phyloP scores from a whole-genome alignment of 2,113 vertebrate genomes.

The Strigops habroptila region DNA sequence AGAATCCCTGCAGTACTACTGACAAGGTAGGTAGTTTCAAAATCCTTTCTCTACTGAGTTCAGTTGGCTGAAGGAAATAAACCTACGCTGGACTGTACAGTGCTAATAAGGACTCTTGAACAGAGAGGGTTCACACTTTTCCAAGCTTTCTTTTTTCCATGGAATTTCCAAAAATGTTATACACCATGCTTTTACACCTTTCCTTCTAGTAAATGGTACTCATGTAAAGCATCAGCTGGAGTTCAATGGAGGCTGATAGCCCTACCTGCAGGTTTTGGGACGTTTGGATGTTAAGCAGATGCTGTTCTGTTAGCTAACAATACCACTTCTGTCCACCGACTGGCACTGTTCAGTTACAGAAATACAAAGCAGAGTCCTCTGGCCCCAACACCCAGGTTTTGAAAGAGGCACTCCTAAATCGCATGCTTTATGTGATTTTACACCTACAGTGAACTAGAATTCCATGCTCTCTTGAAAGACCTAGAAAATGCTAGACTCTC shows the following conservation, averaged over 20 bases:
- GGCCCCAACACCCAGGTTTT: fast-evolving
- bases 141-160: background rate
- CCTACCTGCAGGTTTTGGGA: background rate
- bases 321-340: background rate
- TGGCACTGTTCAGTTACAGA: background rate
- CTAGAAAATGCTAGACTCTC: background rate
- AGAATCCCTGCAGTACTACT: background rate
- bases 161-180: background rate
- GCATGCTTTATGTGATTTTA: too few species aligned
- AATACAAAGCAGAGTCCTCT: fast-evolving
- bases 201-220: background rate
- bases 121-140: background rate
- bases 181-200: background rate
- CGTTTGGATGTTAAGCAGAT: background rate
- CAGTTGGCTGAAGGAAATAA: background rate
- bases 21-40: background rate
- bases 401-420: too few species aligned
- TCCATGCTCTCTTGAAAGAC: background rate
- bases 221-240: background rate
- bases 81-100: background rate
- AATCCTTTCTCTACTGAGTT: background rate
- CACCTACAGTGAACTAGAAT: fast-evolving
- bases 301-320: too few species aligned
- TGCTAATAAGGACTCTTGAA: background rate
- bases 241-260: background rate